A percentile compares a stretch with the other conserved stretches of the same genome.
Conservation (phyloP, 2,113 vertebrate genomes). For the Pelusios castaneus region DNA sequence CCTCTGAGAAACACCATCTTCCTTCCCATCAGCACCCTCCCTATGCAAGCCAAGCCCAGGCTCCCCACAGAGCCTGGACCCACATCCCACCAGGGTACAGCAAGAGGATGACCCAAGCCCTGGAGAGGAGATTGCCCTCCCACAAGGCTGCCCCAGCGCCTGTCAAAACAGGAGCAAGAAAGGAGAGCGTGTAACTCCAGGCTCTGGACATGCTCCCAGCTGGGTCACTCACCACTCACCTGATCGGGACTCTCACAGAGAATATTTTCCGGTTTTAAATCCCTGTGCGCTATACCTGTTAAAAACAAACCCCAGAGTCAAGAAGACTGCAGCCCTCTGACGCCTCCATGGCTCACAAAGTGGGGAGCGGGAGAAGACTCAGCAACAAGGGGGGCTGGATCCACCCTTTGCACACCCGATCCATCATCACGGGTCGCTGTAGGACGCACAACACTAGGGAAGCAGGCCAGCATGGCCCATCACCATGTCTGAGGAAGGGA, state of each 20-base stretch:
- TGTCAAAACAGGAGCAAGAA: not conserved
- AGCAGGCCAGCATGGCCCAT: not conserved
- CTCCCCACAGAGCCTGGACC: not conserved
- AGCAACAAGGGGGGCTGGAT: not conserved
- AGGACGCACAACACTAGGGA: not conserved
- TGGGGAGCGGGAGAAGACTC: not conserved
- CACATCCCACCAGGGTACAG: too few relatives aligned
- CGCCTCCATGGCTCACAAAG: not conserved
- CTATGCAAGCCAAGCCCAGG: not conserved
- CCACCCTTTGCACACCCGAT: accelerated
- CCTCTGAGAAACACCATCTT: accelerated
- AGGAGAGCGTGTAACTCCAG: too few relatives aligned
- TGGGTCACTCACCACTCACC: conserved; percentile 66
- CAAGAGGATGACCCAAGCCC: not conserved
- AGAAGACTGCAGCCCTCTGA: not conserved
- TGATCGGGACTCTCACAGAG: conserved; percentile 91
- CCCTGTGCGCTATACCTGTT: conserved; percentile 94
- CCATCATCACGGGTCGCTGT: not conserved
- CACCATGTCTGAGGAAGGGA: not conserved
- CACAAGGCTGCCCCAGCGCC: not conserved
- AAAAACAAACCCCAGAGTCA: not conserved
- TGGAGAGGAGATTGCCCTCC: not conserved
- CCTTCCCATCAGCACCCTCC: not conserved
- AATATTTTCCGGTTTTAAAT: conserved; percentile 97
- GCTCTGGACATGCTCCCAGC: too few relatives aligned